A percentile compares a stretch with the other conserved stretches of the same genome.
phyloP scores from a whole-genome alignment of 2,113 vertebrate genomes.

The Calidris pygmaea region DNA sequence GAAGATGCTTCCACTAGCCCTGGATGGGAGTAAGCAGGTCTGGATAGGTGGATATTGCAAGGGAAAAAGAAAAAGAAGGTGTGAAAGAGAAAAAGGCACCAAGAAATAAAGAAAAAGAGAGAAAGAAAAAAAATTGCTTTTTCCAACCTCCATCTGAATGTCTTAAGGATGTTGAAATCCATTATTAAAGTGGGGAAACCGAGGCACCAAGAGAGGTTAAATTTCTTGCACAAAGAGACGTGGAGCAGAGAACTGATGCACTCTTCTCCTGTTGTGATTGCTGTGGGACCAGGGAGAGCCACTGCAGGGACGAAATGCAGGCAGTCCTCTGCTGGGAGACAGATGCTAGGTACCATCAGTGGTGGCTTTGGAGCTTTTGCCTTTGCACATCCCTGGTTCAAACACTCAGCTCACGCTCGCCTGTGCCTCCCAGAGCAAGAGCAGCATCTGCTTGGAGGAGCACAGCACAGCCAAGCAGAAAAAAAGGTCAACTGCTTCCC shows the following conservation, averaged over 20 bases:
- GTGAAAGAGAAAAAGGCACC: background rate
- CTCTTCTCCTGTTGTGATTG: background rate
- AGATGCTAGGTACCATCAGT: background rate
- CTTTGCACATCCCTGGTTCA: background rate
- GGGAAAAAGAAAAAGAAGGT: background rate
- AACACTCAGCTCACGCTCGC: fast-evolving
- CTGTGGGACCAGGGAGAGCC: background rate
- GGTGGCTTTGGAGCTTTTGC: background rate
- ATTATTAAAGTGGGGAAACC: background rate
- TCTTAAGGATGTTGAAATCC: background rate
- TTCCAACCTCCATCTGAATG: background rate
- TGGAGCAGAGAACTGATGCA: background rate
- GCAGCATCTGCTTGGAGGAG: background rate
- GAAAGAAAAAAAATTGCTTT: background rate
- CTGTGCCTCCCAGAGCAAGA: background rate
- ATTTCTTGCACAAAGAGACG: background rate
- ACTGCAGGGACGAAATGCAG: background rate
- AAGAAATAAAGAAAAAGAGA: background rate
- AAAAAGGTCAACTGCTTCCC: background rate
- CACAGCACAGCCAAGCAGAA: background rate
- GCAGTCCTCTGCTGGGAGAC: fast-evolving
- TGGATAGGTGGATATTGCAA: background rate
- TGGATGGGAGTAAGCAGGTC: background rate
- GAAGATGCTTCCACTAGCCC: background rate
- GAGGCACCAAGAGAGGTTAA: background rate